Conservation (phyloP, 2,113 vertebrate species). For the Sminthopsis crassicaudata region DNA sequence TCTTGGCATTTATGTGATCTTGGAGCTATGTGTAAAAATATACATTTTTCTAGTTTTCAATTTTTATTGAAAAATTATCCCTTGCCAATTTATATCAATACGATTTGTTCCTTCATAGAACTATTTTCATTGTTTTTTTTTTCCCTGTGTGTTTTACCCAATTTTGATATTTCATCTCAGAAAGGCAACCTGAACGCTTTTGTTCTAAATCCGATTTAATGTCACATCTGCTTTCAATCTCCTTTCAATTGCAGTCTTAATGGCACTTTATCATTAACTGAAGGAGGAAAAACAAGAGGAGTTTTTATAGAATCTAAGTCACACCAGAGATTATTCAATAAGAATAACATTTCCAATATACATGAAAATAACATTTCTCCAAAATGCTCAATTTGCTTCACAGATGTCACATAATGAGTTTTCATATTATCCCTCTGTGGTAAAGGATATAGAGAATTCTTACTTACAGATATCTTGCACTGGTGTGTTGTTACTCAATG, state of each 20-base stretch:
- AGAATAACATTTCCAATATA: conserved; percentile 57
- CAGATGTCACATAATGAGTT: conserved; percentile 57
- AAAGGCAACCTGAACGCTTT: conserved; percentile 67
- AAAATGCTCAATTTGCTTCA: conserved; percentile 41
- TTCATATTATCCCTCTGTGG: conserved; percentile 44
- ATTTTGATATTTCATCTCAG: conserved; percentile 71
- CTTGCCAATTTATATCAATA: conserved; percentile 77
- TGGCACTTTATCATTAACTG: conserved; percentile 58
- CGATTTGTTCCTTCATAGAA: conserved; percentile 76
- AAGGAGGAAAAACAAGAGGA: conserved; percentile 62
- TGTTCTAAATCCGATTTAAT: conserved; percentile 55
- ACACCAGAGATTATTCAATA: conserved; percentile 57
- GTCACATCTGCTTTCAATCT: conserved; percentile 66
- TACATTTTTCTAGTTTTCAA: conserved; percentile 76
- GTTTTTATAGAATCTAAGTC: conserved; percentile 54
- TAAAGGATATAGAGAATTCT: conserved; percentile 5
- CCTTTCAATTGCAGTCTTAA: conserved; percentile 42
- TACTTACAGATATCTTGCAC: conserved; percentile 46
- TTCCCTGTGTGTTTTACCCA: conserved; percentile 12
- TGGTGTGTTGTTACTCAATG: not conserved
- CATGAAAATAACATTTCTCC: conserved; percentile 49
- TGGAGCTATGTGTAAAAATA: conserved; percentile 81
- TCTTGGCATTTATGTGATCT: conserved; percentile 85
- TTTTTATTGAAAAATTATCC: conserved; percentile 84
- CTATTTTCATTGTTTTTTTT: conserved; percentile 74